Percentiles rank a stretch among this genome's conserved stretches.
Conservation (phyloP, 2,797 vertebrate species). For the Sardinella longiceps region DNA sequence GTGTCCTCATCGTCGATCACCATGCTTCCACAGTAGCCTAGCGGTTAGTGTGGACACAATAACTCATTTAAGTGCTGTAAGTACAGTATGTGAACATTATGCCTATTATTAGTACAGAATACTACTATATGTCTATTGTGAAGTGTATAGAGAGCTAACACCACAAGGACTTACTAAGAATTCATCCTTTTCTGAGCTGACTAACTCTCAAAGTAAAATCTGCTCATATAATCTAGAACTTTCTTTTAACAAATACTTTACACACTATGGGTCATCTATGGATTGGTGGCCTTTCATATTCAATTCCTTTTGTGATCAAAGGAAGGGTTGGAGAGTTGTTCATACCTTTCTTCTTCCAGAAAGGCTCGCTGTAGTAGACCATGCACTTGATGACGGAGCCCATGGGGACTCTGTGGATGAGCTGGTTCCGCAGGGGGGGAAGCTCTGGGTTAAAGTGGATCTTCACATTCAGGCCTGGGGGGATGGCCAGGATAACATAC, state of each 20-base stretch:
- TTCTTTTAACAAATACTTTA: neutral
- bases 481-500: constrained; percentile 87
- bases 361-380: constrained; percentile 94
- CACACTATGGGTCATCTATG: neutral
- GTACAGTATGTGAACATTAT: too few species aligned
- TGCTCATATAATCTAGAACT: neutral
- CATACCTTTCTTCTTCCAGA: constrained; percentile 96
- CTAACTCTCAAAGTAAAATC: too few species aligned
- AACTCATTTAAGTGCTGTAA: too few species aligned
- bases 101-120: too few species aligned
- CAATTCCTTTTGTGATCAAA: neutral
- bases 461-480: constrained; percentile 86
- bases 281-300: neutral
- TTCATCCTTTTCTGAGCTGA: too few species aligned
- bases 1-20: constrained; percentile 92
- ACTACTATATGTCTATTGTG: too few species aligned
- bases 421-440: constrained; percentile 91
- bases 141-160: too few species aligned
- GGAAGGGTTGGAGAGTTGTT: too few species aligned
- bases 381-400: constrained; percentile 98
- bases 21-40: constrained; percentile 94
- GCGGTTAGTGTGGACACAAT: neutral
- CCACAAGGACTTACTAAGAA: too few species aligned
- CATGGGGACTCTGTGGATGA: constrained; percentile 91
- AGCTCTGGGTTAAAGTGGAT: constrained; percentile 93